phyloP scores from a whole-genome alignment of 2,113 vertebrate species.

The Phrynosoma blainvillii region DNA sequence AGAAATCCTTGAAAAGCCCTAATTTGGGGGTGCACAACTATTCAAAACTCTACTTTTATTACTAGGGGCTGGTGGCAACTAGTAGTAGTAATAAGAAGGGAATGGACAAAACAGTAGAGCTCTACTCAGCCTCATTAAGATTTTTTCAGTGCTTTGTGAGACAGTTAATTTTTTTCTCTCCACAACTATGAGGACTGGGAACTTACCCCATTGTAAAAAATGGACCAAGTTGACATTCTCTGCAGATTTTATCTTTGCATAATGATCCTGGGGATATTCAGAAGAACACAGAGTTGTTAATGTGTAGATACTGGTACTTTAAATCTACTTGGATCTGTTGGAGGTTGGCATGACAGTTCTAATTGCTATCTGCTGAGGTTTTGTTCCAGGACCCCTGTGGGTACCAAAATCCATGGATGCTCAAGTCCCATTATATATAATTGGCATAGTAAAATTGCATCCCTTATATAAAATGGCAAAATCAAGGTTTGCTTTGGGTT shows the following conservation, averaged over 20 bases:
- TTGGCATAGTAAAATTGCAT: no score
- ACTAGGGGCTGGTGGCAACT: neutral
- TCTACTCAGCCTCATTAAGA: neutral
- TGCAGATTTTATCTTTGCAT: neutral
- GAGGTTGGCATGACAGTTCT: conserved; percentile 24
- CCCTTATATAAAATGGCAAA: no score
- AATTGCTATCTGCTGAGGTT: no score
- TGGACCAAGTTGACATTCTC: neutral
- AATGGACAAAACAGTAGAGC: neutral
- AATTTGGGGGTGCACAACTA: no score
- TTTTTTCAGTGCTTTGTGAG: neutral
- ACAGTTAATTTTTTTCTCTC: neutral
- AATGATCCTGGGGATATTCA: neutral
- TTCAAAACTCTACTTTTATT: neutral
- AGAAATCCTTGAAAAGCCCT: no score
- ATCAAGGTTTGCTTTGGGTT: no score
- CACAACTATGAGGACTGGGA: neutral
- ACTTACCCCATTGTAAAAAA: neutral
- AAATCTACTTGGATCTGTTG: conserved; percentile 13
- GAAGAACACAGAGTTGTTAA: neutral
- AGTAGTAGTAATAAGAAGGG: neutral
- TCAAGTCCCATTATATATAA: no score
- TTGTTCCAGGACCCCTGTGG: no score
- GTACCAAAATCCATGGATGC: no score
- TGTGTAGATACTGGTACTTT: neutral